A percentile compares a stretch with the other conserved stretches of the same genome.
Conservation (phyloP, 2,888 invertebrate species). For the Eupithecia exiguata region DNA sequence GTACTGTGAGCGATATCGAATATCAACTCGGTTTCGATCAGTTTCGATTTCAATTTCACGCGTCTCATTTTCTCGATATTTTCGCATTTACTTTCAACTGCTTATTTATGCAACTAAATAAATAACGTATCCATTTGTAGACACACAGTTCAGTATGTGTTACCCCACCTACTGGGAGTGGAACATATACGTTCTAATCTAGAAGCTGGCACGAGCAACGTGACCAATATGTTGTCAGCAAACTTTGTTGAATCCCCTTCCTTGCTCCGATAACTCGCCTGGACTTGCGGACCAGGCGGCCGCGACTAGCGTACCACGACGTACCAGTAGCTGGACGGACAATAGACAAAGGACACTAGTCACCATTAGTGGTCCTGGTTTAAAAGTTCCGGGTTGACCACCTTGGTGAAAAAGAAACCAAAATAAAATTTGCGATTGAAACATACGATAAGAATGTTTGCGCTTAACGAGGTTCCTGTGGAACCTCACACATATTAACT, state of each 20-base stretch:
- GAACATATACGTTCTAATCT: not conserved
- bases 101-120: not conserved
- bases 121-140: not conserved
- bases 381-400: too few relatives aligned
- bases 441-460: too few relatives aligned
- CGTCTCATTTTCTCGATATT: not conserved
- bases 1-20: not conserved
- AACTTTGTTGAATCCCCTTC: conserved; percentile 39
- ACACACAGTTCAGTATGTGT: not conserved
- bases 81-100: not conserved
- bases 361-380: not conserved
- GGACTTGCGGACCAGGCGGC: not conserved
- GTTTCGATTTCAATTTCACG: not conserved
- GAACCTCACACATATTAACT: not conserved
- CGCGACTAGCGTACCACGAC: not conserved
- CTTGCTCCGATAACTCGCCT: not conserved
- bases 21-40: not conserved
- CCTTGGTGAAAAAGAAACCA: too few relatives aligned
- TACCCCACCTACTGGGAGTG: not conserved
- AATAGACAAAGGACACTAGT: not conserved
- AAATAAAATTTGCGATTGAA: too few relatives aligned
- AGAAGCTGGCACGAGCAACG: conserved; percentile 18
- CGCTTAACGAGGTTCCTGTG: not conserved
- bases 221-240: conserved; percentile 38
- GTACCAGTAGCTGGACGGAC: not conserved